phyloP scores from a whole-genome alignment of 2,888 invertebrate species.

The Aradus depressus region DNA sequence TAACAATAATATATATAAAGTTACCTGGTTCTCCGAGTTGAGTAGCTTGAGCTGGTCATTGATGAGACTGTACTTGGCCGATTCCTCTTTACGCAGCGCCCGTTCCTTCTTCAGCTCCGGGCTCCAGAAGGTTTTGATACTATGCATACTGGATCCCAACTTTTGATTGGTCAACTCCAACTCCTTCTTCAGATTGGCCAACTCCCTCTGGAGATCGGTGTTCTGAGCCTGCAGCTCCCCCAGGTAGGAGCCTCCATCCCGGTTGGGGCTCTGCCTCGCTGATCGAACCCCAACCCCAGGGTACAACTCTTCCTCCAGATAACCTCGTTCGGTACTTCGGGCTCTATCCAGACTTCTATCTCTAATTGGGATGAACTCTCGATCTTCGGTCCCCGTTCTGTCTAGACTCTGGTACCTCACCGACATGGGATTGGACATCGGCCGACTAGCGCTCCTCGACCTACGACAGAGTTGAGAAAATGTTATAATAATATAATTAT shows the following conservation, averaged over 20 bases:
- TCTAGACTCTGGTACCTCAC: conserved; percentile 59
- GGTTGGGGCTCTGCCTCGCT: conserved; percentile 57
- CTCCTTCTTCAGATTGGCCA: conserved; percentile 83
- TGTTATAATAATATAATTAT: too few species aligned
- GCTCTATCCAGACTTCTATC: conserved; percentile 53
- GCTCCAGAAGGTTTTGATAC: conserved; percentile 99
- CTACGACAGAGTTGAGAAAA: too few species aligned
- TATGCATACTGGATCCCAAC: conserved; percentile 96
- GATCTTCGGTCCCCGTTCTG: conserved; percentile 54
- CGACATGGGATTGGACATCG: conserved; percentile 39
- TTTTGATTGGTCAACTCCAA: conserved; percentile 94
- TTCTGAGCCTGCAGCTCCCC: conserved; percentile 89
- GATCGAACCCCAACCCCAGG: conserved; percentile 43
- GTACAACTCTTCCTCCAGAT: conserved; percentile 59
- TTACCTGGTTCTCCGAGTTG: conserved; percentile 93
- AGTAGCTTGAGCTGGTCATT: conserved; percentile 92
- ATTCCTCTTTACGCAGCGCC: conserved; percentile 91
- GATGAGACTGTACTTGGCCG: conserved; percentile 90
- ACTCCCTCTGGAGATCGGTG: conserved; percentile 85
- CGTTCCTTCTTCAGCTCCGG: conserved; percentile 98
- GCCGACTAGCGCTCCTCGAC: conserved; percentile 66
- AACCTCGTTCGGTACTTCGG: conserved; percentile 54
- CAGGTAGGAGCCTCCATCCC: conserved; percentile 55
- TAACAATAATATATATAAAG: too few species aligned
- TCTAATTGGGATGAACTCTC: conserved; percentile 76